Base-by-base conservation (phyloP, 2,888 invertebrate genomes). In the Eutolmus rufibarbis region DNA sequence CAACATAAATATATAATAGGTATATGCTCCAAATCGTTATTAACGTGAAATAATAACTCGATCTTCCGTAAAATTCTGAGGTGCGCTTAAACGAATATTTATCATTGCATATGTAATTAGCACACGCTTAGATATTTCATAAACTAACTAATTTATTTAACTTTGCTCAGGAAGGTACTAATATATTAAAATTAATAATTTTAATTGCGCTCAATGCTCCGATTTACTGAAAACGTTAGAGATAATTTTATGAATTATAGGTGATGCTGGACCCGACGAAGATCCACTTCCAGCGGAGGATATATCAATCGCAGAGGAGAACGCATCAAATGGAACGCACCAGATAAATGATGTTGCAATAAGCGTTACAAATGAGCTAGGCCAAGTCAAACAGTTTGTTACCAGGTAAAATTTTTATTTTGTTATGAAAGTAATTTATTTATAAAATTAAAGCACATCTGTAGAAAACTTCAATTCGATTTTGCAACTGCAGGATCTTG, bases 351-450 rank as follows among this genome's bases (percentile, higher is more conserved):
- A 89, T 51, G 91, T 93, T 87, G 91, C 91, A 85, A 92, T 93
- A 87, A 92, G 92, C 90, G 91, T 92, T 88, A 92, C 92, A 86
- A 92, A 92, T 89, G 92, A 93, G 90, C 89, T 90, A 90, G 92
- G 92, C 2, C 91, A 92, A 89, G 90, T 91, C 88, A 91, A 91
- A 85, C 91, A 91, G 8, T 89, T 92, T 28, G 91, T 91, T 31
- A 91, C 91, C 89, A 91, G 91, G 92, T 92, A 66, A 28, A 28
- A 57, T 1, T 19, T 19, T 2, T 19, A 66, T 23, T 23, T 12
- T 0, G 0, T 19, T 51, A 66, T 9, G 51, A 57, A 23, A 56
- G 19, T 57, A 23, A 19, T 23, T 23, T 23, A 19, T 51, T 51
- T 16, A 51, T 7, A 51, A 12, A 34, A 34, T 19, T 19, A 19